Base-by-base conservation (phyloP, 2,888 invertebrate species). In the Pristionchus arcanus region DNA sequence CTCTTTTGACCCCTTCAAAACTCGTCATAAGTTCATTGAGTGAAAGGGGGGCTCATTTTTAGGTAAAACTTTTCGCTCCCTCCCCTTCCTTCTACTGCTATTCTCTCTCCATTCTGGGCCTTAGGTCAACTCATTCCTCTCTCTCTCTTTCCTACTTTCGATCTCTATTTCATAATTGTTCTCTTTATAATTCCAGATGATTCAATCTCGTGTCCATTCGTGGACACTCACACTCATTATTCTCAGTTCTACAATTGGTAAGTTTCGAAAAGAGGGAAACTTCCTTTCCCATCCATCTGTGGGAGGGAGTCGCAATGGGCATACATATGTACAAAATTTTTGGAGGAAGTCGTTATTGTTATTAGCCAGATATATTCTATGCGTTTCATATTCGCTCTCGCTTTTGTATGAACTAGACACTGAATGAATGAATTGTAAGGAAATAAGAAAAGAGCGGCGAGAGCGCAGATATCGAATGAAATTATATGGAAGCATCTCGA, bases 21-120 rank as follows among this genome's bases (percentile, higher is more conserved):
- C 66, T 86, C 66, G 84, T 84, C 84, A 86, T 66, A 86, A 66
- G 37, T 49, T 66, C 37, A 86, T 66, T 86, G 13, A 55, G 85
- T 85, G 66, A 31, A 34, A 59, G 34, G 59, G 37, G 66, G 86
- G 66, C 66, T 42, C 37, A 66, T 86, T 49, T 85, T 66, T 34
- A 42, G 63, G 63, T 25, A 42, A 59, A 55, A 84, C 53, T 31
- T n/a, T 55, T n/a, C 16, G 25, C 42, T 25, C n/a, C 71, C 53
- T 71, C 87, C 37, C 28, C 19, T 28, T 28, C 28, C 53, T 71
- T 25, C 63, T 34, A 31, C 86, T 49, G 19, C 71, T 53, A 19
- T 21, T 28, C 87, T 34, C 49, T 59, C 66, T 25, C 66, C 42
- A 37, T 59, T 84, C 53, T 84, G 42, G 19, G 34, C 84, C 84